phyloP scores from a whole-genome alignment of 1,140 invertebrate species.

The Dinoponera quadriceps region DNA sequence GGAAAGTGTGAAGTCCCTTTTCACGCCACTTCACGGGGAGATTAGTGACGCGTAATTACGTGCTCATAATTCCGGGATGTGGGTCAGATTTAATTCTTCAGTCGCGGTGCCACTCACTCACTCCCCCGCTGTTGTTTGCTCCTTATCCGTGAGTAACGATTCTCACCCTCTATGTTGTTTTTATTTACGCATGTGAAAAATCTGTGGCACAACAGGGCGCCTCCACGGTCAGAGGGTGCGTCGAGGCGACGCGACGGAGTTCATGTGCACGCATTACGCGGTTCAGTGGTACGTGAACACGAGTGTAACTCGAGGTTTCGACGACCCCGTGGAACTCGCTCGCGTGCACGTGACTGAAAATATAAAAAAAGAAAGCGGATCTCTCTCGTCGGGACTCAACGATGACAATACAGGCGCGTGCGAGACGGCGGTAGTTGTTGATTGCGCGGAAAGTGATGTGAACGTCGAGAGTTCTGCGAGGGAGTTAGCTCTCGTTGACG shows the following conservation, averaged over 20 bases:
- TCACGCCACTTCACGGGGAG: neutral
- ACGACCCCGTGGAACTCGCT: conserved; percentile 61
- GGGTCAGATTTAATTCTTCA: conserved; percentile 39
- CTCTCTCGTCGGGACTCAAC: neutral
- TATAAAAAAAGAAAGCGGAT: conserved; percentile 2
- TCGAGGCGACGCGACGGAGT: conserved; percentile 60
- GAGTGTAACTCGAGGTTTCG: conserved; percentile 62
- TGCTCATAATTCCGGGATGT: conserved; percentile 31
- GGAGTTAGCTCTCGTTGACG: neutral
- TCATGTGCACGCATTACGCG: conserved; percentile 68
- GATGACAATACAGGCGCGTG: neutral
- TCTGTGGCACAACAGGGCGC: conserved; percentile 20
- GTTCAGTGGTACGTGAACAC: conserved; percentile 67
- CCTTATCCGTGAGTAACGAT: conserved; percentile 1
- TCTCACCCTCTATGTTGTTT: neutral
- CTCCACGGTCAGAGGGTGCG: neutral
- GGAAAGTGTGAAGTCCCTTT: neutral
- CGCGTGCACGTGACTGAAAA: conserved; percentile 47
- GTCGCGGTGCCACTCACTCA: neutral
- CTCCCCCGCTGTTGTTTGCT: conserved; percentile 2
- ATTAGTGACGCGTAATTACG: conserved; percentile 38
- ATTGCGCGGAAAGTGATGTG: neutral
- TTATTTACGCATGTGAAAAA: conserved; percentile 50
- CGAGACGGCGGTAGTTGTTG: neutral
- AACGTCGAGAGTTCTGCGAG: neutral